Conservation (phyloP, 2,888 invertebrate genomes). For the Aspidiotus rigidus region DNA sequence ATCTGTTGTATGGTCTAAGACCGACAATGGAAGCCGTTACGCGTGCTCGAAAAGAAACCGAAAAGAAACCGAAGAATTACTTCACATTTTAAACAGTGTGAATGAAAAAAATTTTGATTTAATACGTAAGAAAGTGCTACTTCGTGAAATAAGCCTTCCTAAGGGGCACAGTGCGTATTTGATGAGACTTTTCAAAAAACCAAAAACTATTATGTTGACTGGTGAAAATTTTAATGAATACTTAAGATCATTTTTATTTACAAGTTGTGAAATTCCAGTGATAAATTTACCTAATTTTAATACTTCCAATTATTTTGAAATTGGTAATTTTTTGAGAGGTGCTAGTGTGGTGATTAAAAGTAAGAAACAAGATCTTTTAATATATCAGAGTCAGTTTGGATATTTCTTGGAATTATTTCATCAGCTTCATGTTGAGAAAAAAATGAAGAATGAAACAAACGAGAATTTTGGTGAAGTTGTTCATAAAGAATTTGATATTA, state of each 20-base stretch:
- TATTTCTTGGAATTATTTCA: constrained; percentile 3
- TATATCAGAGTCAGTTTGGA: constrained; percentile 5
- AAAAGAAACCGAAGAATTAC: too few species aligned
- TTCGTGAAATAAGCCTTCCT: not conserved
- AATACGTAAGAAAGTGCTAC: not conserved
- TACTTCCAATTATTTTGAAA: not conserved
- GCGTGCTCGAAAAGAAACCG: not conserved
- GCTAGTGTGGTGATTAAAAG: not conserved
- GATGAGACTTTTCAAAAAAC: not conserved
- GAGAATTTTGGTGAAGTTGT: not conserved
- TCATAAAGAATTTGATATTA: not conserved
- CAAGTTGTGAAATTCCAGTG: too few species aligned
- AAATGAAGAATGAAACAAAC: not conserved
- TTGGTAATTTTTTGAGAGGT: not conserved
- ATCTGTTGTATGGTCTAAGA: too few species aligned
- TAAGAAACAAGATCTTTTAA: not conserved
- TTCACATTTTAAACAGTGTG: not conserved
- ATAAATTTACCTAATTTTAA: not conserved
- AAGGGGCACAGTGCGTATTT: not conserved
- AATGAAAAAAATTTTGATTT: not conserved
- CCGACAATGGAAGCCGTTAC: not conserved
- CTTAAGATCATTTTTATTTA: not conserved
- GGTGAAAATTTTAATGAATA: not conserved
- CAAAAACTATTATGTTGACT: not conserved
- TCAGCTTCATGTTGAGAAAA: not conserved